These are phyloP conservation scores for Kryphioiulus occultus DNA, from an alignment of 2,888 invertebrate genomes.

Conservation along the genomic window DNA sequence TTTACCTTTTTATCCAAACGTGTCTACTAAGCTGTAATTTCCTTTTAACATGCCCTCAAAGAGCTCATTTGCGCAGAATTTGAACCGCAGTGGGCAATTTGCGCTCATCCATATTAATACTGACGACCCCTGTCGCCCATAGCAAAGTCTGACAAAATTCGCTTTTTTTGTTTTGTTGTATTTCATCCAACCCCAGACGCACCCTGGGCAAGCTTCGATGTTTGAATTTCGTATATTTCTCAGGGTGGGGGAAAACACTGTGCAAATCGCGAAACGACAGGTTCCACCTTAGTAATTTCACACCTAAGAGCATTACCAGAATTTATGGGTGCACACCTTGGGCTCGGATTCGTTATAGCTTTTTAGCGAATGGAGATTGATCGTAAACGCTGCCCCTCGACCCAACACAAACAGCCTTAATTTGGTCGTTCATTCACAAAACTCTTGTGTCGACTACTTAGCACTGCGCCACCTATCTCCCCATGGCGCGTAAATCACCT, in stretches of 20 bases:
- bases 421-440: constrained; percentile 8
- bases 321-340: background rate
- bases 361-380: constrained; percentile 26
- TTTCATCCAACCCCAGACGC: background rate
- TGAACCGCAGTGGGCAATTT: no score
- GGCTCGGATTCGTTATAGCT: constrained; percentile 21
- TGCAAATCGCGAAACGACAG: background rate
- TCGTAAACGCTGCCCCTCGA: constrained; percentile 24
- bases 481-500: constrained; percentile 8
- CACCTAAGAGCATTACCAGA: background rate
- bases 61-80: no score
- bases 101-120: no score
- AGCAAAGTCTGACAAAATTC: background rate
- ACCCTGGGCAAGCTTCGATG: background rate
- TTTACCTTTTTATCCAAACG: no score
- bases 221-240: background rate
- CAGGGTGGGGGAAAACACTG: background rate
- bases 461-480: background rate
- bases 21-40: no score
- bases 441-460: background rate
- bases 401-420: constrained; percentile 10
- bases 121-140: background rate
- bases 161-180: background rate
- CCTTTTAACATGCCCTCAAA: no score
- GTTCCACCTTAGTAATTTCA: constrained; percentile 1